Percentiles rank a stretch among this genome's conserved stretches.
These are phyloP conservation scores for Pterophyllum scalare DNA, from an alignment of 2,113 vertebrate species.

Conservation along the genomic window DNA sequence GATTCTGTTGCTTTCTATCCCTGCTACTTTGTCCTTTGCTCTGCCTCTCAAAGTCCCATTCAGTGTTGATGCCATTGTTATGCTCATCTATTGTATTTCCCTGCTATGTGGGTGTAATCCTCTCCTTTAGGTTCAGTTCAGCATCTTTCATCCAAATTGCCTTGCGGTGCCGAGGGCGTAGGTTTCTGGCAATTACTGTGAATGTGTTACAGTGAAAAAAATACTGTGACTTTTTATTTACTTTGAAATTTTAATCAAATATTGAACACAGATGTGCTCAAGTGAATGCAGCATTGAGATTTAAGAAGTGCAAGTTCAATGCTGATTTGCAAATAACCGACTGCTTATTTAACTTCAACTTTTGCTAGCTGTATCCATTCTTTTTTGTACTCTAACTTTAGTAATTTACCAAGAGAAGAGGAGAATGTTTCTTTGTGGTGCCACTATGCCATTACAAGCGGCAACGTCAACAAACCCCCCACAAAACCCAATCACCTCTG, in stretches of 20 bases:
- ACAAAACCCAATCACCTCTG: conserved; percentile 62
- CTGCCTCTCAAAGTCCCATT: conserved; percentile 49
- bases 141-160: conserved; percentile 45
- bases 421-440: conserved; percentile 19
- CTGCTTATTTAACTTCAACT: conserved; percentile 1
- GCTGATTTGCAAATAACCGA: background rate
- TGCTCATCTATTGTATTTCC: conserved; percentile 37
- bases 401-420: conserved; percentile 5
- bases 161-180: background rate
- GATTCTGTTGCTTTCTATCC: conserved; percentile 60
- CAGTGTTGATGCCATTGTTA: conserved; percentile 46
- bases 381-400: background rate
- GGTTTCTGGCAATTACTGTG: conserved; percentile 27
- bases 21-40: conserved; percentile 38
- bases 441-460: conserved; percentile 5
- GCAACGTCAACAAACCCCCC: conserved; percentile 17
- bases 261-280: conserved; percentile 1
- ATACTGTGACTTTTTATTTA: conserved; percentile 20
- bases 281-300: background rate
- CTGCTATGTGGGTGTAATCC: conserved; percentile 33
- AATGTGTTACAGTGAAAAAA: conserved; percentile 10
- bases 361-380: background rate
- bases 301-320: background rate
- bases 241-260: conserved; percentile 21
- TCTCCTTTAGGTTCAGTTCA: conserved; percentile 38